These are phyloP conservation scores for Physella acuta DNA, from an alignment of 1,140 invertebrate genomes.

Conservation along the genomic window DNA sequence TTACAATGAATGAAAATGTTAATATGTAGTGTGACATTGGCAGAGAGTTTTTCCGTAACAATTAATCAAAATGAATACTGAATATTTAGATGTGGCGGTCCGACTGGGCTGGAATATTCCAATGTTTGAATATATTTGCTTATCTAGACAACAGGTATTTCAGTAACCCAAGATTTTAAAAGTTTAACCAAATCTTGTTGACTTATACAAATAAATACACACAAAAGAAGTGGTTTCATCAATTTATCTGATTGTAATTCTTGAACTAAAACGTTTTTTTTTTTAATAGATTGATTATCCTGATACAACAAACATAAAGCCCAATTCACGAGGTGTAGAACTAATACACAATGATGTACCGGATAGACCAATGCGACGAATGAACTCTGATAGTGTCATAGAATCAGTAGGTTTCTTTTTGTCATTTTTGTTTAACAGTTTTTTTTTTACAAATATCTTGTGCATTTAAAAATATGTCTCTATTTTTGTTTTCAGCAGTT, in stretches of 20 bases:
- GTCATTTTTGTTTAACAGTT: neutral
- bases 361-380: slow-evolving; percentile 39
- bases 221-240: too few relatives aligned
- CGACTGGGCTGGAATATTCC: neutral
- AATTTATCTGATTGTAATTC: too few relatives aligned
- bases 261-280: too few relatives aligned
- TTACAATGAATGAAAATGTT: too few relatives aligned
- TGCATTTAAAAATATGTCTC: neutral
- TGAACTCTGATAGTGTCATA: slow-evolving; percentile 51
- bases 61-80: neutral
- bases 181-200: too few relatives aligned
- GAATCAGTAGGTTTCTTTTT: slow-evolving; percentile 41
- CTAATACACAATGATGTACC: too few relatives aligned
- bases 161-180: too few relatives aligned
- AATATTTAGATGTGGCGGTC: neutral
- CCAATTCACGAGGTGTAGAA: too few relatives aligned
- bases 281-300: slow-evolving; percentile 76
- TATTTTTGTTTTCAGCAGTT: slow-evolving; percentile 27
- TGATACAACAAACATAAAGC: slow-evolving; percentile 68
- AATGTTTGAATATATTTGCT: neutral
- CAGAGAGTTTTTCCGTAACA: neutral
- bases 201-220: too few relatives aligned
- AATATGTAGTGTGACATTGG: neutral
- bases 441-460: slow-evolving; percentile 7
- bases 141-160: slow-evolving; percentile 6